Evolutionary conservation across 2,888 invertebrate genomes (phyloP), one percentile per base, ranked within the genome.

Genomic region (Nomada fucata): DNA sequence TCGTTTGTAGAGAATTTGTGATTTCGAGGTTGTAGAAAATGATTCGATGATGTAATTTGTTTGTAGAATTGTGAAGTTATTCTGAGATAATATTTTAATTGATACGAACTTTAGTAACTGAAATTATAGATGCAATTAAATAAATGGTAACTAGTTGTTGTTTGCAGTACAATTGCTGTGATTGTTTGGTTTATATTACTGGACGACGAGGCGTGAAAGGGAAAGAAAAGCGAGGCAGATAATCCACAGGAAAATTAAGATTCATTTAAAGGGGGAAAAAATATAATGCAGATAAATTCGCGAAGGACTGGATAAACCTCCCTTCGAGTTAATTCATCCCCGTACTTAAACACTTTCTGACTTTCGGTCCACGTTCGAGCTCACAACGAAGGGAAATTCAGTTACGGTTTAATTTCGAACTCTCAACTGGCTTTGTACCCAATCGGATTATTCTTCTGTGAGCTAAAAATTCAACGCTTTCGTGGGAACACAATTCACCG

Each of bases 321-420:
- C 52, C 59, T 52, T 59, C 59, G 2, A 65, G 50, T 73, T 76
- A 59, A 76, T 64, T 76, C 63, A n/a, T 36, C 55, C 53, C 55
- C 42, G 26, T 57, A 52, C 64, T 73, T 73, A 65, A 76, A 76
- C 73, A 52, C 44, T 65, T 73, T 44, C 73, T 47, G 73, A 73
- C 73, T 73, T 53, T 76, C 73, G 73, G 52, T 44, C 59, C 73
- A 73, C 73, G 73, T 73, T 53, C 75, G 61, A 44, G 69, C 61
- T 44, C 59, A 3, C 64, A 11, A 26, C 52, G 42, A 59, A 73
- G 20, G 36, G n/a, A 64, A 76, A 76, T 73, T 73, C 65, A 53
- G 64, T 76, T 76, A 76, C 64, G 76, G 64, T 76, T 76, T 76
- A 73, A 73, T 76, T 76, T 76, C 76, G 65, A 76, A 76, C 73